Conservation (phyloP, 2,113 vertebrate genomes). For the Piaya cayana region DNA sequence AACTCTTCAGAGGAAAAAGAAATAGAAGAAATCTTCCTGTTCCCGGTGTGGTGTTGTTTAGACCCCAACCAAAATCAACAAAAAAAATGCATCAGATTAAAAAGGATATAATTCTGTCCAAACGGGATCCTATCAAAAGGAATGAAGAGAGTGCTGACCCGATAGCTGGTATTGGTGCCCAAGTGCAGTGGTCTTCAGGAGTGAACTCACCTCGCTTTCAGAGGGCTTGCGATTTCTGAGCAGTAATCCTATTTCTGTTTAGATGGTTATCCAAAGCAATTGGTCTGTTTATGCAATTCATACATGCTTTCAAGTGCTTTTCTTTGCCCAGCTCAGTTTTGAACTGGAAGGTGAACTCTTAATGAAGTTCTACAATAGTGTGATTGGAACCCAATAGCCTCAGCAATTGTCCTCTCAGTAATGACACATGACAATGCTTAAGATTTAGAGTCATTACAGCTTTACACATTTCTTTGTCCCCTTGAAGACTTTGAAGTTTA, state of each 20-base stretch:
- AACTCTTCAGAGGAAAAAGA: neutral
- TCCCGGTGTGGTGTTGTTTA: neutral
- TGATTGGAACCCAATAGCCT: neutral
- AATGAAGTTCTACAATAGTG: neutral
- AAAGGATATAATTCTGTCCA: neutral
- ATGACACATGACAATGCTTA: neutral
- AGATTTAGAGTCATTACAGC: neutral
- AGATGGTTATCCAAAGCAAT: neutral
- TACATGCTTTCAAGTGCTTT: neutral
- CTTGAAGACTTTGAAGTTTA: neutral
- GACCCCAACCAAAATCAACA: neutral
- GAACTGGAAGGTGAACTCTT: neutral
- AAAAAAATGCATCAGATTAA: neutral
- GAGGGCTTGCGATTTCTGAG: neutral
- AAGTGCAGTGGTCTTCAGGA: neutral
- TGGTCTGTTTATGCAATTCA: neutral
- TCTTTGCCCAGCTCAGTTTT: neutral
- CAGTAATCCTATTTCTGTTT: neutral
- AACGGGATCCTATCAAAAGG: neutral
- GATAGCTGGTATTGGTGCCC: neutral
- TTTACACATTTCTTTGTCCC: neutral
- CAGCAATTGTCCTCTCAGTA: neutral
- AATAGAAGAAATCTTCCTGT: neutral
- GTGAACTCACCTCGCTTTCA: neutral
- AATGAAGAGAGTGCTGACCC: neutral